A percentile compares a stretch with the other conserved stretches of the same genome.
Evolutionary conservation across 1,140 invertebrate genomes (phyloP).

Genomic region (Procambarus clarkii): DNA sequence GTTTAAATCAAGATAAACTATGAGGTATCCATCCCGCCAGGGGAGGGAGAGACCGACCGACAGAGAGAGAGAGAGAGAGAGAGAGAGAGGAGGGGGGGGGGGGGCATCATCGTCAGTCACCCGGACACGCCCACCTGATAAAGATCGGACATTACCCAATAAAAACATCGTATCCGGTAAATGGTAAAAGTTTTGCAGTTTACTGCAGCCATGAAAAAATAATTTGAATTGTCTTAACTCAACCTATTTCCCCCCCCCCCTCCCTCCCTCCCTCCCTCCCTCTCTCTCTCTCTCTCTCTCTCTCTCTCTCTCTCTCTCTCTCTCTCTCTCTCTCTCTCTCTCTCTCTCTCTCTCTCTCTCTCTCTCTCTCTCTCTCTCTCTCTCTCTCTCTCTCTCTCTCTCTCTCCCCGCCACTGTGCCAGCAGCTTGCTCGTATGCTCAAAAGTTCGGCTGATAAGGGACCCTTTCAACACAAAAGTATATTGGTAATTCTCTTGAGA

Average conservation of each 20-base stretch:
- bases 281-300: not conserved
- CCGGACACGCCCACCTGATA: not conserved
- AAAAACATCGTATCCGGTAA: conserved; percentile 4
- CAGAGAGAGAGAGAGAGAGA: not conserved
- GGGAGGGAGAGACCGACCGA: not conserved
- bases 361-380: not conserved
- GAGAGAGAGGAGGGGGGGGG: not conserved
- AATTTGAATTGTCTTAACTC: no score
- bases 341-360: not conserved
- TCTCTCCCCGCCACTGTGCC: no score
- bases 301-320: not conserved
- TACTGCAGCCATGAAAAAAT: not conserved
- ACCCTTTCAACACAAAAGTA: no score
- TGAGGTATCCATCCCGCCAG: no score
- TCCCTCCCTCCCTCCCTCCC: not conserved
- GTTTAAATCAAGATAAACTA: no score
- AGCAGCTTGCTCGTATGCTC: no score
- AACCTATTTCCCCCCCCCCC: not conserved
- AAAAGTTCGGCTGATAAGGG: no score
- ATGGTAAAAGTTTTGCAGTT: conserved; percentile 3
- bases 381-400: not conserved
- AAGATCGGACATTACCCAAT: conserved; percentile 1
- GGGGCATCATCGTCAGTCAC: not conserved
- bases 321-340: not conserved
- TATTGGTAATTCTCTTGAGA: no score